phyloP scores from a whole-genome alignment of 2,888 invertebrate genomes.

The Sarcophaga carnaria region DNA sequence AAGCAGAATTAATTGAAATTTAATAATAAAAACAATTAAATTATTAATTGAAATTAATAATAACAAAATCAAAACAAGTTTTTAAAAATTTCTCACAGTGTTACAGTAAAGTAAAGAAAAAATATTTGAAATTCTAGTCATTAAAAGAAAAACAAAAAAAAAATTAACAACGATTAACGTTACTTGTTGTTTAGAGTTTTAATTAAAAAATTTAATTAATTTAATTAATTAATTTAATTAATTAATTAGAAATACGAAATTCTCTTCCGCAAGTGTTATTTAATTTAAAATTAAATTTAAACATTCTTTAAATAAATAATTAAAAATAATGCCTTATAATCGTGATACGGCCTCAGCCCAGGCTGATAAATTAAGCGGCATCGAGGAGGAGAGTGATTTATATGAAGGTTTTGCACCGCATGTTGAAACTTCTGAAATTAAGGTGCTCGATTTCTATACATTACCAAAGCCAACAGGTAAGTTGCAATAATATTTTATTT shows the following conservation, averaged over 20 bases:
- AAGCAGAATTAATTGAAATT: slow-evolving; percentile 21
- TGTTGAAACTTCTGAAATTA: slow-evolving; percentile 91
- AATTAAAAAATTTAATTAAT: not conserved
- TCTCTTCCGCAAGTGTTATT: slow-evolving; percentile 1
- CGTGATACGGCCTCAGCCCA: slow-evolving; percentile 80
- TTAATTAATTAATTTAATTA: slow-evolving; percentile 7
- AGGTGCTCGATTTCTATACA: slow-evolving; percentile 81
- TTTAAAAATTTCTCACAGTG: slow-evolving; percentile 4
- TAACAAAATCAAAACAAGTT: not conserved
- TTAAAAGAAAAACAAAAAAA: slow-evolving; percentile 56
- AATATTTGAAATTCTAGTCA: slow-evolving; percentile 75
- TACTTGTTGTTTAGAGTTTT: slow-evolving; percentile 23
- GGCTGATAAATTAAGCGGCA: slow-evolving; percentile 88
- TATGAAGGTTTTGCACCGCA: slow-evolving; percentile 91
- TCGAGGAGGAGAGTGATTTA: slow-evolving; percentile 89
- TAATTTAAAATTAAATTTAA: not conserved
- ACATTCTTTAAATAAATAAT: slow-evolving; percentile 7
- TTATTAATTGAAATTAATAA: slow-evolving; percentile 38
- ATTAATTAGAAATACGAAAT: not conserved
- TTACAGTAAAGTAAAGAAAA: not conserved
- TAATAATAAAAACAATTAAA: slow-evolving; percentile 22
- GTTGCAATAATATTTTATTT: slow-evolving; percentile 54
- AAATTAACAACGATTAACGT: slow-evolving; percentile 48
- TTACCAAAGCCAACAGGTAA: slow-evolving; percentile 80
- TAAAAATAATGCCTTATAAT: slow-evolving; percentile 79